Evolutionary conservation across 1,140 invertebrate genomes (phyloP).

Genomic region (Cydia splendana): DNA sequence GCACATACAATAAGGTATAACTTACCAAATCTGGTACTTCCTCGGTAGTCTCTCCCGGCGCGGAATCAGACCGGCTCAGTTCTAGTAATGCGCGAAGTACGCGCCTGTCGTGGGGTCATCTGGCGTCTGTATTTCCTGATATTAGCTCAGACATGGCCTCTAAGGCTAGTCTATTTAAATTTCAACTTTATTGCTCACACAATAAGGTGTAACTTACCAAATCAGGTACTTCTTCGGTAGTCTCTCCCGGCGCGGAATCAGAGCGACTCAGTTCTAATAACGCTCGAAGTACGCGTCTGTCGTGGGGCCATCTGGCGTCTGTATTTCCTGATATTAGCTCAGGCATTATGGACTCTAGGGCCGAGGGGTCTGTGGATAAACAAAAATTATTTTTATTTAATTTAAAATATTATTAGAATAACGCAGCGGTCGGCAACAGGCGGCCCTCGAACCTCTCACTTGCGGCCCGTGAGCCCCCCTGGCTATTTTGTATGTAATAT

Average conservation of each 20-base stretch:
- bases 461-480: too few relatives aligned
- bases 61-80: background rate
- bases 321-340: constrained; percentile 60
- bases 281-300: constrained; percentile 63
- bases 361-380: constrained; percentile 46
- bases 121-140: constrained; percentile 44
- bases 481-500: too few relatives aligned
- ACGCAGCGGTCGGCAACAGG: too few relatives aligned
- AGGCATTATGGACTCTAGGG: constrained; percentile 59
- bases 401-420: too few relatives aligned
- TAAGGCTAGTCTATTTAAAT: constrained; percentile 35
- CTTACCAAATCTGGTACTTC: background rate
- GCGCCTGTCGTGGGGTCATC: constrained; percentile 66
- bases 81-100: constrained; percentile 69
- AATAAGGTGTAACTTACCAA: background rate
- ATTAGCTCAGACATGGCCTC: constrained; percentile 70
- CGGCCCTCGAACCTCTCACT: too few relatives aligned
- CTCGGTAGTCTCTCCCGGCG: background rate
- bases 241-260: background rate
- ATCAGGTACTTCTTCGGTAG: background rate
- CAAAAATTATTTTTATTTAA: too few relatives aligned
- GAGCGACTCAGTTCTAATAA: constrained; percentile 51
- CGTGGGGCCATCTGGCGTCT: constrained; percentile 59
- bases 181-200: too few relatives aligned
- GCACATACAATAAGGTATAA: too few relatives aligned